Evolutionary conservation across 2,888 invertebrate genomes (phyloP).

Genomic region (Calameuta filiformis): DNA sequence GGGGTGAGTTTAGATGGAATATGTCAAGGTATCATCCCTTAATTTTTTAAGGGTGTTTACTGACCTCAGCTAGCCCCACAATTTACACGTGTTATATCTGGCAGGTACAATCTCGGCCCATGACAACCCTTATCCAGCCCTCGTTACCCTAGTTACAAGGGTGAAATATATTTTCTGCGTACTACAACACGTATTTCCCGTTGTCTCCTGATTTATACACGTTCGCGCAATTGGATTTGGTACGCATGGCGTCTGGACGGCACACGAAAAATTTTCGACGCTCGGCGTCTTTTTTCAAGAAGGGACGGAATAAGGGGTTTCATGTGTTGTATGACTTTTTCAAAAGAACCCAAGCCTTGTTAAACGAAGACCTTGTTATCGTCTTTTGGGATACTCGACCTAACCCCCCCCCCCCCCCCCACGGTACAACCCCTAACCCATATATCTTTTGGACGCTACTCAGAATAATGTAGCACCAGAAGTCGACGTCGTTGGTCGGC

Average conservation of each 20-base stretch:
- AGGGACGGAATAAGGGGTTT: too few relatives aligned
- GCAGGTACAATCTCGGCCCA: too few relatives aligned
- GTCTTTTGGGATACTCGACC: background rate
- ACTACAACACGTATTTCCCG: background rate
- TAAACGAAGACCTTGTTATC: background rate
- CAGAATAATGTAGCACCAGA: background rate
- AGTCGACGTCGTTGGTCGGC: background rate
- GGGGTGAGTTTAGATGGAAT: background rate
- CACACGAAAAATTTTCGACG: background rate
- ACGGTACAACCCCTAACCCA: background rate
- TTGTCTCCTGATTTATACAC: background rate
- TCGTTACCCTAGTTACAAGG: background rate
- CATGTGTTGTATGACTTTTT: background rate
- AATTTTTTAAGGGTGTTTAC: background rate
- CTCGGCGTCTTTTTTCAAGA: background rate
- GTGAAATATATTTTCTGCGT: background rate
- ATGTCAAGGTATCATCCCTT: background rate
- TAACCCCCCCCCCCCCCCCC: background rate
- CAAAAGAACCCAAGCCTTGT: background rate
- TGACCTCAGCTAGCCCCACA: background rate
- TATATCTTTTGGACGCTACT: background rate
- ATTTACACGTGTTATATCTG: too few relatives aligned
- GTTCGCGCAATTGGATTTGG: background rate
- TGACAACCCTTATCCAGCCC: background rate
- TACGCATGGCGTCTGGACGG: background rate